Base-by-base conservation (phyloP, 1,140 invertebrate genomes). In the Whitmania pigra region DNA sequence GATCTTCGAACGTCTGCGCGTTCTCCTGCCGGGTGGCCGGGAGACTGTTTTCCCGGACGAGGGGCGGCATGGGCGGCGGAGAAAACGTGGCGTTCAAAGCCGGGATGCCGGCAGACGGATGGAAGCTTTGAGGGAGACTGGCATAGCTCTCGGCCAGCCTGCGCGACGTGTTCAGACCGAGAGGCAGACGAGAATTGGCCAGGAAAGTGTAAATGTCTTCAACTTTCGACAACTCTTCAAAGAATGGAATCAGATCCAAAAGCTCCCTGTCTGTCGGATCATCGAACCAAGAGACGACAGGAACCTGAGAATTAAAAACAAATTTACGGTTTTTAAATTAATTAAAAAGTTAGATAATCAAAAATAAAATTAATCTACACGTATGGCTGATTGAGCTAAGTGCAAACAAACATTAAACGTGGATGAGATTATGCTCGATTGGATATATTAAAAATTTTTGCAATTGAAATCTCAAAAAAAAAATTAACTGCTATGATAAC, bases 221-320 rank as follows among this genome's bases (percentile, higher is more conserved):
- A 36, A 79, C 78, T 69, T 76, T 77, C 27, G 83, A 89, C 75
- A 97, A 85, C 77, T 89, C 87, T 83, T 97, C 92, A 75, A 97
- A 86, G 85, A 96, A 96, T 70, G 94, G 94, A 80, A 97, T 85
- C 73, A 97, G 81, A 82, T 96, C 95, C 79, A 94, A 87, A 60
- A 97, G 84, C 80, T 97, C 94, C 63, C 87, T 88, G 83, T 97
- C 94, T 73, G 87, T 87, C 80, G 89, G 87, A 83, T 97, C 93
- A 72, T 93, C 88, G 84, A 97, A 97, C 94, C 94, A 97, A 79
- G 92, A 94, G 82, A 93, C 90, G 77, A 97, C 96, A 0, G 93
- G 93, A 77, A 97, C 95, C 75, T 94, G 75, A 18, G 77, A 76
- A 69, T 40, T 27, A 72, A 29, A 67, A 71, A 72, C n/a, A 57